Evolutionary conservation across 2,888 invertebrate species (phyloP).

Genomic region (Lasioglossum malachurum): DNA sequence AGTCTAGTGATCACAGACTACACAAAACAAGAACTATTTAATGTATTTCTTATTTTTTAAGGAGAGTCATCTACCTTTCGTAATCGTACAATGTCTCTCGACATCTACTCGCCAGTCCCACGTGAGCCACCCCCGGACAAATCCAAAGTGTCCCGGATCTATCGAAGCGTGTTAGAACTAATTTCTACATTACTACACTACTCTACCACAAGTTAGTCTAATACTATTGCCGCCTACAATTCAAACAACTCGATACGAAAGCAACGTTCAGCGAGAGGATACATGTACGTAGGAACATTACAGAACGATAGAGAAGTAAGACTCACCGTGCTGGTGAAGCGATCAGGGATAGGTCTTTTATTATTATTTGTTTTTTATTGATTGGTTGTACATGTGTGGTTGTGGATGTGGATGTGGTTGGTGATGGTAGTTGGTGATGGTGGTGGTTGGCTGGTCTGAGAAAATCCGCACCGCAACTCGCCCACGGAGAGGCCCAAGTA

Average conservation of each 20-base stretch:
- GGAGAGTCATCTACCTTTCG: not conserved
- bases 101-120: not conserved
- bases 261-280: conserved; percentile 38
- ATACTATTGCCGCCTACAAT: conserved; percentile 8
- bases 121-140: not conserved
- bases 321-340: conserved; percentile 84
- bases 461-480: conserved; percentile 78
- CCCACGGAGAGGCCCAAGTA: conserved; percentile 72
- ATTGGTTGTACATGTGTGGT: conserved; percentile 76
- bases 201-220: not conserved
- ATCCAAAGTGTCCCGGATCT: not conserved
- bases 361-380: not conserved
- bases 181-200: not conserved
- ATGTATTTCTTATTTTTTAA: not conserved
- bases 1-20: not conserved
- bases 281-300: conserved; percentile 55
- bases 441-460: conserved; percentile 73
- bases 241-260: conserved; percentile 36
- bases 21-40: not conserved
- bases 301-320: conserved; percentile 73
- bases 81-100: not conserved
- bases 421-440: conserved; percentile 57
- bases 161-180: not conserved
- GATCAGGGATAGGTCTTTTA: conserved; percentile 78
- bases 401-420: conserved; percentile 74